Percentiles rank a stretch among this genome's conserved stretches.
Evolutionary conservation across 1,140 invertebrate species (phyloP).

Genomic region (Geopemphigus sp.): DNA sequence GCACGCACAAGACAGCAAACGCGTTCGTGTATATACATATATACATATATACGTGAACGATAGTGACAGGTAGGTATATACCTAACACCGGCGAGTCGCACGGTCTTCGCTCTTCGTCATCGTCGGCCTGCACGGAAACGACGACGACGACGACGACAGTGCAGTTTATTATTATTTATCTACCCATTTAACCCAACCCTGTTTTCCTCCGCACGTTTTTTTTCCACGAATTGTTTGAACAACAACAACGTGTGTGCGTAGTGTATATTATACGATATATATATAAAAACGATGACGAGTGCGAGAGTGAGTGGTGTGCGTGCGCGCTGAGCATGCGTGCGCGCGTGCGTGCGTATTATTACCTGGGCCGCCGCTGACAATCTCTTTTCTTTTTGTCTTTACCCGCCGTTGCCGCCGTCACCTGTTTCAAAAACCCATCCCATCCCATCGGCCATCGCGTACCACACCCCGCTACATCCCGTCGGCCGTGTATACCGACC

Average conservation of each 20-base stretch:
- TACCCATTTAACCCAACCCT: conserved; percentile 49
- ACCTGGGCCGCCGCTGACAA: conserved; percentile 27
- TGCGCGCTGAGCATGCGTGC: no score
- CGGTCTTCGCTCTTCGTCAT: conserved; percentile 1
- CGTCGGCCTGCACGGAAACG: conserved; percentile 1
- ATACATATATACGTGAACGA: background rate
- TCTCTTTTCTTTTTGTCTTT: conserved; percentile 49
- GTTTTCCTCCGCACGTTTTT: conserved; percentile 1
- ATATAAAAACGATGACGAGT: background rate
- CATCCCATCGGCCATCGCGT: conserved; percentile 32
- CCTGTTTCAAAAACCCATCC: conserved; percentile 33
- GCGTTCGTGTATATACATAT: background rate
- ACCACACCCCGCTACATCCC: background rate
- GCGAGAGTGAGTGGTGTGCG: no score
- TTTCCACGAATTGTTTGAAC: conserved; percentile 37
- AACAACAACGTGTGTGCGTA: conserved; percentile 16
- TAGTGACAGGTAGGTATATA: background rate
- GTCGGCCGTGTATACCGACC: background rate
- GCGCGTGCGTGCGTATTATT: no score
- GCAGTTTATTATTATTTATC: conserved; percentile 46
- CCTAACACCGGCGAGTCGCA: background rate
- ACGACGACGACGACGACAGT: background rate
- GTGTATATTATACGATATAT: background rate
- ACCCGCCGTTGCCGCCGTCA: conserved; percentile 25
- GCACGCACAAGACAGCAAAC: background rate